A percentile compares a stretch with the other conserved stretches of the same genome.
These are phyloP conservation scores for Cryptoprocta ferox DNA, from an alignment of 2,797 vertebrate genomes.

Conservation along the genomic window DNA sequence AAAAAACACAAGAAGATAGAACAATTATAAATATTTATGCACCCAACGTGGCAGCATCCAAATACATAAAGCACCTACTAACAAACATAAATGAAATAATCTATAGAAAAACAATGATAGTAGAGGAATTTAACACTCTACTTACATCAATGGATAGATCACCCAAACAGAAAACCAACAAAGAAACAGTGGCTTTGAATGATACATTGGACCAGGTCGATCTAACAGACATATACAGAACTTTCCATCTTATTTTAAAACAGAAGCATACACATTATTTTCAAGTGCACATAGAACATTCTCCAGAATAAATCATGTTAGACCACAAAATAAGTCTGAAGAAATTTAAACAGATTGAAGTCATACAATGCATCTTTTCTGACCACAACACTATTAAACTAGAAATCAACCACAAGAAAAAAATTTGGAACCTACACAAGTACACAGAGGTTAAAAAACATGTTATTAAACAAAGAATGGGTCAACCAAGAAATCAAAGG, in stretches of 20 bases:
- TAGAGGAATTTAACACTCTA: background rate
- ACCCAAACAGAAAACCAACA: background rate
- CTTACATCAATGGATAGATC: too few species aligned
- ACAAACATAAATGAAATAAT: background rate
- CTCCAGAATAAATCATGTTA: background rate
- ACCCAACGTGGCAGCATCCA: background rate
- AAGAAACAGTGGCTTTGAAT: background rate
- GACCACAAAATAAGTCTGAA: background rate
- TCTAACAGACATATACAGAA: background rate
- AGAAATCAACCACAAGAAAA: background rate
- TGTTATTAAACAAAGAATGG: background rate
- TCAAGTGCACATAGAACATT: background rate
- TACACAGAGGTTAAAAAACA: background rate
- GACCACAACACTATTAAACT: background rate
- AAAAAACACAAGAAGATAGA: background rate
- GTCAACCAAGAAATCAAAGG: background rate
- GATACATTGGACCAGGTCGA: background rate
- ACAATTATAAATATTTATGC: background rate
- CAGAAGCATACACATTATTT: background rate
- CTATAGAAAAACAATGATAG: background rate
- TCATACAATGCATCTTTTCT: background rate
- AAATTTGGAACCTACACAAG: background rate
- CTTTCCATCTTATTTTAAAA: background rate
- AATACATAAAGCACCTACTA: background rate
- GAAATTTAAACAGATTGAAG: background rate